Base-by-base conservation (phyloP, 2,888 invertebrate genomes). In the Synanthedon myopaeformis region DNA sequence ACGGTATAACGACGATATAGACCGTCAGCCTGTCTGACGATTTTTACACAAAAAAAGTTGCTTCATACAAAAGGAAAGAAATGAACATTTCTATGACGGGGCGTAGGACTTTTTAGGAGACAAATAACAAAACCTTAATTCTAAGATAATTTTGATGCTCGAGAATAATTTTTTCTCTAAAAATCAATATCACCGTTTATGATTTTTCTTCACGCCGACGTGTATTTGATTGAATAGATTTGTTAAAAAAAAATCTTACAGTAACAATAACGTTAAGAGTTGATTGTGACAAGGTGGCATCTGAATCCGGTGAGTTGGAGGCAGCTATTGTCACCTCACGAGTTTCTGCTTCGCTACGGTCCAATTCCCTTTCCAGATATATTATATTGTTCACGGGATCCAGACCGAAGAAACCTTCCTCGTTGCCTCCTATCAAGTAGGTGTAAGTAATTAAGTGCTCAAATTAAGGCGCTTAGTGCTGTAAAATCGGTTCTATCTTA, bases 251-350 rank as follows among this genome's bases (percentile, higher is more conserved):
- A 12, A 28, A 53, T 65, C 79, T 74, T 57, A 90, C 90, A 51
- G 67, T 70, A 51, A 90, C 76, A 14, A 72, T 81, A 48, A 90
- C 75, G 12, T 76, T 79, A 14, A 90, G 72, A 5, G 70, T 70
- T 19, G 77, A 70, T 5, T 63, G 63, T 1, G 70, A 35, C 12
- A 77, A 67, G 4, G 73, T 63, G 28, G 62, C 57, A 41, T 63
- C 59, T 10, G 66, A 68, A 5, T 70, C 64, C 1, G 62, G 68
- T 1, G 72, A 63, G 69, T 89, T 89, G 55, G 89, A 83, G 4
- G 90, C 89, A 0, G 85, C 84, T 2, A 92, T 72, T 5, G 67
- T 60, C 14, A 92, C 64, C 0, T 63, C 68, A 64, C 90, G 85
- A 1, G 62, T 59, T 0, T 65, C 65, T 41, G 69, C 63, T 5